Base-by-base conservation (phyloP, 2,797 vertebrate species). In the Paratrypauchen microcephalus region DNA sequence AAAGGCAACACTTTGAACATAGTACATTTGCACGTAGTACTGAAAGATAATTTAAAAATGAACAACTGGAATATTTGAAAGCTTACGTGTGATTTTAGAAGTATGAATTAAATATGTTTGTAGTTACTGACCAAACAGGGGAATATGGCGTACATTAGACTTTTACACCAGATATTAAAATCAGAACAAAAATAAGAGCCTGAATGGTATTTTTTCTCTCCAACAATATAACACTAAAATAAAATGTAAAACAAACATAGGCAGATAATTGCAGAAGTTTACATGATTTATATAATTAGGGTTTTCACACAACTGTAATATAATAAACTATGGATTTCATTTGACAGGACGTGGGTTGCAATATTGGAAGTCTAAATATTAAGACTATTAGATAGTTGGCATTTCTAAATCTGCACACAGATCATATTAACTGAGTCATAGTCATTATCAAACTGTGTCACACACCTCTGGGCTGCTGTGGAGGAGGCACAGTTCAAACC, bases 1-100 rank as follows among this genome's bases (percentile, higher is more conserved):
- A 82, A 76, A 18, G 54, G 61, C 39, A 74, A 57, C 52, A 60
- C 79, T 82, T 84, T 68, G 69, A 75, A 84, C 70, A 58, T 23
- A 55, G 21, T 23, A 55, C 52, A 56, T 24, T 1, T 18, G 28
- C 55, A 45, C 0, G 41, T 45, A 1, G 13, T 15, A 45, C 41
- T 45, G 12, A 13, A 5, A 12, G 2, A 12, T 41, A 45, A 13
- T 45, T 13, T 45, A 45, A 45, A 45, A 45, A 45, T 12, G 3
- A 41, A 41, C 39, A 41, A 15, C 3, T 45, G 41, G 13, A 45
- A 15, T 4, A 15, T 45, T 45, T 45, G 41, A 45, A 12, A 13
- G 39, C 9, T 41, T 41, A 12, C 39, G 13, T 41, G 48, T 18
- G 48, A 50, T 50, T 50, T 50, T 19, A 50, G 18, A 5, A 50